Base-by-base conservation (phyloP, 2,797 vertebrate genomes). In the Rhinella marina region DNA sequence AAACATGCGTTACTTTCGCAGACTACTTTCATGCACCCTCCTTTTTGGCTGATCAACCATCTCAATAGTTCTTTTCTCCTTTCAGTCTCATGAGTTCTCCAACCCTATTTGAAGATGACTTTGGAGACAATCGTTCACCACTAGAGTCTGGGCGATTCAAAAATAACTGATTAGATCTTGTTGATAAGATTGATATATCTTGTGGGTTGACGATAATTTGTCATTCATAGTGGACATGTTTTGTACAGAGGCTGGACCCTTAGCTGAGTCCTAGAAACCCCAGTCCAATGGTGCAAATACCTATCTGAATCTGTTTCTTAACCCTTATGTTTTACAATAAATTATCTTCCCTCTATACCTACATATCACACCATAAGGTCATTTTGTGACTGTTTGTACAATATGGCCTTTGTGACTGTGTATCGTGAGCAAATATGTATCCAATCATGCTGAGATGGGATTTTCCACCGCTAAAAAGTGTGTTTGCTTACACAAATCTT, bases 401-500 rank as follows among this genome's bases (percentile, higher is more conserved):
- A 32, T 62, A 41, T 48, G 57, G 57, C 19, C 29, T 64, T 81
- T 16, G 59, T 16, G 32, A 52, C 10, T 32, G 3, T 41, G 25
- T 56, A 70, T 82, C 21, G 64, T 32, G 50, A 41, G 27, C 21
- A 72, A 70, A 54, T 72, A 83, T 57, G 27, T 41, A 73, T 62
- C 29, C 54, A 61, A 61, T 75, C 8, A n/a, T 10, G 27, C 82
- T 17, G 23, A 56, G n/a, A 54, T 27, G 25, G 21, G 48, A 27
- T 25, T 41, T 41, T 73, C 13, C 23, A 25, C 70, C 72, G 57
- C n/a, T 56, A 16, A 52, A 11, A 61, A 48, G 23, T 41, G 3
- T 68, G 48, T 68, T 68, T 66, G 32, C 80, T 66, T 25, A 23
- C 50, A 72, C 25, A 56, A 57, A 14, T 83, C 68, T 73, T 59